Evolutionary conservation across 2,797 vertebrate genomes (phyloP).

Genomic region (Zenarchopterus dispar): DNA sequence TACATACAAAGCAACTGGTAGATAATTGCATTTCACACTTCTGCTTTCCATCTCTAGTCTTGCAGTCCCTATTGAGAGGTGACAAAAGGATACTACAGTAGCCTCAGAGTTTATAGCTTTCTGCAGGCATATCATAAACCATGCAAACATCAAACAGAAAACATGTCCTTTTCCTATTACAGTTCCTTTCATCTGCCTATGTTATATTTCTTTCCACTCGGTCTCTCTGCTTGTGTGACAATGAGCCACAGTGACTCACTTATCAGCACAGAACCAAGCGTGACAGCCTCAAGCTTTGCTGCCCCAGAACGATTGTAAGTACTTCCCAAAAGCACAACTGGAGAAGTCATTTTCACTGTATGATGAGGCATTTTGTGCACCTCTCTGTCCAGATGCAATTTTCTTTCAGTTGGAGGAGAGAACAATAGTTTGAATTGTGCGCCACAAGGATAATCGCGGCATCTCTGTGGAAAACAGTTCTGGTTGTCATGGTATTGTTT

Average conservation of each 20-base stretch:
- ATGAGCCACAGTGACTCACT: conserved; percentile 28
- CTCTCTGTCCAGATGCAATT: conserved; percentile 10
- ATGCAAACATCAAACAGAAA: background rate
- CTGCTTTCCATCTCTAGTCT: too few species aligned
- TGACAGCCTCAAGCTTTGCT: conserved; percentile 18
- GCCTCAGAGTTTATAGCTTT: too few species aligned
- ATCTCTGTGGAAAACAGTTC: background rate
- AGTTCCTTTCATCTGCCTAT: conserved; percentile 27
- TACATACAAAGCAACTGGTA: too few species aligned
- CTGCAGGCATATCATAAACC: background rate
- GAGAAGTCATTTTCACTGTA: conserved; percentile 47
- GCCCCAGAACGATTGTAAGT: conserved; percentile 59
- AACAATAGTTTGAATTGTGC: conserved; percentile 29
- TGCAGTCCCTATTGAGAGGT: too few species aligned
- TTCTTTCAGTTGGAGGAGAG: conserved; percentile 35
- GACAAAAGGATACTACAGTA: too few species aligned
- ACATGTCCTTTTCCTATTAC: too few species aligned
- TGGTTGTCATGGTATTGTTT: conserved; percentile 1
- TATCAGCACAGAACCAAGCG: conserved; percentile 54
- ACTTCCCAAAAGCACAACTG: conserved; percentile 48
- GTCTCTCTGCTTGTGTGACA: too few species aligned
- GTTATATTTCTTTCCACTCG: conserved; percentile 45
- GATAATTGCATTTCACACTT: too few species aligned
- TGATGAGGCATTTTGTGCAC: conserved; percentile 28
- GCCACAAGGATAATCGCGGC: conserved; percentile 7